Evolutionary conservation across 2,113 vertebrate genomes (phyloP), one percentile per base, ranked within the genome.

Genomic region (Mirza zaza): DNA sequence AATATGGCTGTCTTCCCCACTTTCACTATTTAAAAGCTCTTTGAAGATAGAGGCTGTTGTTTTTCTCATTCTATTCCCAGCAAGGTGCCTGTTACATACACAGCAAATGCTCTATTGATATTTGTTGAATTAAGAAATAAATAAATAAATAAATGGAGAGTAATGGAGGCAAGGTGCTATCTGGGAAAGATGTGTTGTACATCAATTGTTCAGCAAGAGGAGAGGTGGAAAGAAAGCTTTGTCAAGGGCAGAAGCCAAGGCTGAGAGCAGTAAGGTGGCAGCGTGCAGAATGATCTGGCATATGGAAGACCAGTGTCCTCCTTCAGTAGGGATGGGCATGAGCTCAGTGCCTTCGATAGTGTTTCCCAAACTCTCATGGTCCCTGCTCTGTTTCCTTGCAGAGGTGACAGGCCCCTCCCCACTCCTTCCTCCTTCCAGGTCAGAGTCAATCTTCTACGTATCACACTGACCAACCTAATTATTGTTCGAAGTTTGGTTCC

Each of bases 111-210:
- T 34, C 23, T 36, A 42, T 8, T 82, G 34, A 34, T 27, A 48
- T 52, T 68, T 57, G 27, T 25, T 90, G 59, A 86, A 79, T 67
- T 80, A 85, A 79, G 10, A 77, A 39, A 83, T n/a, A 73, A 71
- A 18, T 25, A 77, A 71, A 18, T 25, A 77, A 84, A 39, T 8
- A 39, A 39, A 29, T 29, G 42, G 71, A 67, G 48, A 63, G 36
- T 39, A 77, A 34, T 42, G 29, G 67, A 48, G 25, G 32, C n/a
- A 34, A 71, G 13, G 7, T 9, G 1, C 29, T 71, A 3, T 55
- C 68, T 45, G 77, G 36, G 75, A 77, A 70, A 73, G 32, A 68
- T 11, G 0, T 45, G 52, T 27, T 14, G 55, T 14, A 0, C 50
- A 15, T 29, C 61, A 20, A 11, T 73, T 68, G 71, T 80, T 75